Percentiles rank a stretch among this genome's conserved stretches.
Evolutionary conservation across 2,797 vertebrate genomes (phyloP).

Genomic region (Podarcis siculus): DNA sequence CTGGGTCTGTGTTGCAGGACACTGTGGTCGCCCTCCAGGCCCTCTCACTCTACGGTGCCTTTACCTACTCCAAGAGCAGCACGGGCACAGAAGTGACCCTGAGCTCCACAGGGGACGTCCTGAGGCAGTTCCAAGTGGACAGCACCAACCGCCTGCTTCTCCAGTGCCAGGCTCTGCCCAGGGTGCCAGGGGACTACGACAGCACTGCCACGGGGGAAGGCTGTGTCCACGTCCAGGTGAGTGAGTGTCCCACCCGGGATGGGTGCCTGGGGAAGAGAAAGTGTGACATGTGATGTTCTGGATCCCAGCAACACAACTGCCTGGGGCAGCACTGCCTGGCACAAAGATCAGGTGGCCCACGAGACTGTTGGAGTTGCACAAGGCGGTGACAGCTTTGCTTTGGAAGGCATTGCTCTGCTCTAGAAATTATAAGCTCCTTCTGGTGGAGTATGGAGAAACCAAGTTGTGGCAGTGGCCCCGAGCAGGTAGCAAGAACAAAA

Average conservation of each 20-base stretch:
- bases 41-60: slow-evolving; percentile 52
- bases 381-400: background rate
- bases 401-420: too few relatives aligned
- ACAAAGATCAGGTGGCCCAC: background rate
- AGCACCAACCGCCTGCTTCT: slow-evolving; percentile 60
- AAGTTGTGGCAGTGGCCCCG: too few relatives aligned
- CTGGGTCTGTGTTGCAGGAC: slow-evolving; percentile 50
- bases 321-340: background rate
- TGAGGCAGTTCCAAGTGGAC: slow-evolving; percentile 57
- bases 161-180: slow-evolving; percentile 50
- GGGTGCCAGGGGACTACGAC: slow-evolving; percentile 59
- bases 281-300: background rate
- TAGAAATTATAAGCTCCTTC: too few relatives aligned
- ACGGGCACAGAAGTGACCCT: slow-evolving; percentile 40
- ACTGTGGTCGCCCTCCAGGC: slow-evolving; percentile 68
- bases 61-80: slow-evolving; percentile 41
- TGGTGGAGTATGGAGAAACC: too few relatives aligned
- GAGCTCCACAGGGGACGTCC: background rate
- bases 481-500: too few relatives aligned
- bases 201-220: slow-evolving; percentile 31
- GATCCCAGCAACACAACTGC: background rate
- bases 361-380: background rate
- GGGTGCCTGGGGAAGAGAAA: background rate
- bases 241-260: background rate
- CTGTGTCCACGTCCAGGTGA: slow-evolving; percentile 69